Conservation (phyloP, 2,888 invertebrate genomes). For the Barypeithes pellucidus region DNA sequence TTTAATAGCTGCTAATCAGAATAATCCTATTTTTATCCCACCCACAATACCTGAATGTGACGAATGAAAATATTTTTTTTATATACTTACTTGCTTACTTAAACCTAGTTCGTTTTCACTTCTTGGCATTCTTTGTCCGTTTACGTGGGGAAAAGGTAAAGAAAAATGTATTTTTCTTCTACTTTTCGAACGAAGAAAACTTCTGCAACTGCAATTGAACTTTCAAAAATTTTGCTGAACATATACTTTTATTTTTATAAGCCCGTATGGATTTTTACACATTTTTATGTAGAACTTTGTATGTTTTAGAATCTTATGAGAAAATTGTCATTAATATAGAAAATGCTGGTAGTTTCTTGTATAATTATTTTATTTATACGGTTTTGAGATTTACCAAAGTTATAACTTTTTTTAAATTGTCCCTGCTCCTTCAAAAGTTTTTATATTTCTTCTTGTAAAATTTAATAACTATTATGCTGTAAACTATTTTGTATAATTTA, state of each 20-base stretch:
- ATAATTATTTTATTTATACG: background rate
- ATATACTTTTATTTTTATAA: slow-evolving; percentile 27
- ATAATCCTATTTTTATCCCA: slow-evolving; percentile 63
- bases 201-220: too few relatives aligned
- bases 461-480: background rate
- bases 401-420: background rate
- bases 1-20: slow-evolving; percentile 38
- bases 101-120: background rate
- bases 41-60: slow-evolving; percentile 69
- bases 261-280: background rate
- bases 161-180: background rate
- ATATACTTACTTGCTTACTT: background rate
- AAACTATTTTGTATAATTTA: slow-evolving; percentile 28
- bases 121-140: slow-evolving; percentile 12
- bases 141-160: slow-evolving; percentile 13
- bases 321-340: slow-evolving; percentile 13
- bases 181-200: too few relatives aligned
- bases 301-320: background rate
- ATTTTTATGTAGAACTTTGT: slow-evolving; percentile 3
- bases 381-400: too few relatives aligned
- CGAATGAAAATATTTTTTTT: slow-evolving; percentile 57
- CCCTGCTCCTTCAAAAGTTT: background rate
- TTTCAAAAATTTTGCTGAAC: background rate
- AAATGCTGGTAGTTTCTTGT: slow-evolving; percentile 33
- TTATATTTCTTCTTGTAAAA: background rate